Base-by-base conservation (phyloP, 2,888 invertebrate species). In the Ennomos fuscantarius region DNA sequence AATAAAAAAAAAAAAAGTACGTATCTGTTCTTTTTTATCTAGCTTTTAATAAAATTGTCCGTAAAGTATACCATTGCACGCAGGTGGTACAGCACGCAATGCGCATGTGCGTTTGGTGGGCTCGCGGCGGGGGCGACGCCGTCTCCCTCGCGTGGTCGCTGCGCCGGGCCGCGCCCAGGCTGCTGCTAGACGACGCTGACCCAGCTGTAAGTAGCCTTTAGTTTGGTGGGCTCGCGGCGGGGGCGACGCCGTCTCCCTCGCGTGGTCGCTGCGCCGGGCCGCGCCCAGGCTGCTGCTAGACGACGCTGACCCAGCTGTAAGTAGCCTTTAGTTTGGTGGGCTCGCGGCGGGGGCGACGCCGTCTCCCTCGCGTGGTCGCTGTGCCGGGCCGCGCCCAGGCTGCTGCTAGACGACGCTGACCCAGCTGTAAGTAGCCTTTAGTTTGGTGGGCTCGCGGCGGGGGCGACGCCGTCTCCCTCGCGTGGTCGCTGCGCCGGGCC, bases 321-420 rank as follows among this genome's bases (percentile, higher is more conserved):
- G n/a, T n/a, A n/a, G n/a, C n/a, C n/a, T n/a, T n/a, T n/a, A n/a
- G 98, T 98, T 34, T 98, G 97, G 68, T 98, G 98, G 96, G 96
- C 97, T 40, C 97, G 97, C 77, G 97, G 97, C 49, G 96, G 96
- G 41, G 95, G 95, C 9, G 95, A 95, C 66, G 97, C 97, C 0
- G 93, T 96, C 12, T 94, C 95, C 47, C 94, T 98, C 10, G 97
- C 97, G 75, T 94, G 95, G 73, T 95, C 96, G 43, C 93, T 97
- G 72, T 94, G 95, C 0, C 93, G 94, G n/a, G 97, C 98, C 95
- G 93, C 98, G 47, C 96, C 96, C 35, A 91, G 97, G 65, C 93
- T 98, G 52, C 95, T 98, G 44, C 92, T 99, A 2, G 98, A 98
- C 78, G 98, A 98, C 79, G 98, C 98, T 0, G 98, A 99, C 81